Conservation (phyloP, 2,888 invertebrate genomes). For the Polydrusus pterygomalis region DNA sequence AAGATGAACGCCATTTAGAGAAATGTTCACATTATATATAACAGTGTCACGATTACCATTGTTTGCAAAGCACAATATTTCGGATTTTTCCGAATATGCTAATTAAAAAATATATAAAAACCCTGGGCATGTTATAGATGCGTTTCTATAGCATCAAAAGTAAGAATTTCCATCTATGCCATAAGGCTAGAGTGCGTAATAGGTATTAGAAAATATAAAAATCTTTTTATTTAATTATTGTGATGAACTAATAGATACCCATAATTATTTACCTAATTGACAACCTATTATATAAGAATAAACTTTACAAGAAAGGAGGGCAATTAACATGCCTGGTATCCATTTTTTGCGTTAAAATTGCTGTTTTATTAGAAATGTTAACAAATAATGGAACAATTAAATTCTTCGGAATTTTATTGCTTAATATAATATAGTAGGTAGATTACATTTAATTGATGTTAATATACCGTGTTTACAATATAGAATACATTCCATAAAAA, state of each 20-base stretch:
- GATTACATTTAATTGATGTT: conserved; percentile 35
- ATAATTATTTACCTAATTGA: conserved; percentile 31
- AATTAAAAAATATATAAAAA: too few relatives aligned
- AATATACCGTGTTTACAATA: not conserved
- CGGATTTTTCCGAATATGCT: too few relatives aligned
- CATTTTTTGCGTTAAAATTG: conserved; percentile 44
- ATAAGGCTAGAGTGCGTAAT: too few relatives aligned
- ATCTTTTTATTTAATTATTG: conserved; percentile 24
- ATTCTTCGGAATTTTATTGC: conserved; percentile 48
- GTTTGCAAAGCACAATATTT: too few relatives aligned
- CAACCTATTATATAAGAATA: conserved; percentile 49
- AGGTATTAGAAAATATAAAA: too few relatives aligned
- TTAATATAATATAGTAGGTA: conserved; percentile 41
- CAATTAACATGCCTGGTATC: conserved; percentile 48
- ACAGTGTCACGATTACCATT: too few relatives aligned
- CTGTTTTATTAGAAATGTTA: conserved; percentile 36
- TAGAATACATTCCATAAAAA: not conserved
- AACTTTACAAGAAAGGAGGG: conserved; percentile 52
- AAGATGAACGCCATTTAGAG: too few relatives aligned
- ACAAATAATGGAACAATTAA: conserved; percentile 51
- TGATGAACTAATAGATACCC: conserved; percentile 25
- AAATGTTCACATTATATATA: too few relatives aligned
- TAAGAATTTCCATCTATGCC: too few relatives aligned
- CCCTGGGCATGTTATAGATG: too few relatives aligned
- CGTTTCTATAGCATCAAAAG: too few relatives aligned